Base-by-base conservation (phyloP, 2,797 vertebrate genomes). In the Dryobates pubescens region DNA sequence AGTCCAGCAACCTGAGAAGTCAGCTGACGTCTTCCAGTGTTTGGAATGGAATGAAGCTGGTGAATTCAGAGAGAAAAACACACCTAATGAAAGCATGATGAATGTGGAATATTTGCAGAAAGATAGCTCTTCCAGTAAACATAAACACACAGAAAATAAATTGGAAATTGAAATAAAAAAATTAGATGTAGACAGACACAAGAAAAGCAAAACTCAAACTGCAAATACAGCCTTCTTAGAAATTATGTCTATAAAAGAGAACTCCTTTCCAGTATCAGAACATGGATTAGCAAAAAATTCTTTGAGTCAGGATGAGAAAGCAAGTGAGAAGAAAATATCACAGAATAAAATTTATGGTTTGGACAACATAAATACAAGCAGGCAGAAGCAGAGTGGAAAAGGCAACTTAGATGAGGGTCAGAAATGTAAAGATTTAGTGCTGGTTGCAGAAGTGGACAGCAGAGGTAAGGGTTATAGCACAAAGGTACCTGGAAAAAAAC, bases 1-100 rank as follows among this genome's bases (percentile, higher is more conserved):
- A 68, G 84, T 81, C 64, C 92, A 92, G 53, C 88, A 89, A 30
- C 80, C 76, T 30, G 38, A 51, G 91, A 75, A 96, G 69, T 74
- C 76, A 63, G 47, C 68, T 84, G 71, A 92, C 84, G 62, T 56
- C 82, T 93, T 72, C 87, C 86, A 93, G 26, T 24, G 0, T 76
- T 77, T 86, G 47, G 53, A 32, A 72, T 77, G 32, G 74, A 53
- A 88, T 47, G 63, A 92, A 83, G 86, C 72, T 73, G 47, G 83
- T 81, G 80, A 88, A 86, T 49, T 88, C 16, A 68, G 38, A 86
- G 74, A 61, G 23, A 57, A 84, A 76, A 73, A 61, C 29, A 88
- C 36, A 38, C 30, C 53, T 70, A 24, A 43, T 56, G 76, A 80
- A 91, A 87, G 18, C n/a, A 20, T 19, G 49, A 59, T 67, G 69